A percentile compares a stretch with the other conserved stretches of the same genome.
Conservation (phyloP, 2,888 invertebrate genomes). For the Sphaerolaimus hirsutus region DNA sequence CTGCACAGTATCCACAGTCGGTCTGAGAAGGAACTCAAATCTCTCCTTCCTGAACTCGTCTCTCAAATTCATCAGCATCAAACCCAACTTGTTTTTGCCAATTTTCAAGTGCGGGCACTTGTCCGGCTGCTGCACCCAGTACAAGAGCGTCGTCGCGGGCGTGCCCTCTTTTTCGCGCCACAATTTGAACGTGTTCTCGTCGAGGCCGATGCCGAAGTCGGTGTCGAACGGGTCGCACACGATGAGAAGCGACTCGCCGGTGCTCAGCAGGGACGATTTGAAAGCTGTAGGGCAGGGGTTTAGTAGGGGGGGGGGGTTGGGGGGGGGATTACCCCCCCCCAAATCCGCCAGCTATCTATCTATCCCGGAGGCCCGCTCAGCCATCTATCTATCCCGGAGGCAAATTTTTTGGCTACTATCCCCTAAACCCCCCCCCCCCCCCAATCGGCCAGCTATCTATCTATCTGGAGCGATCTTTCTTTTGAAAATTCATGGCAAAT, state of each 20-base stretch:
- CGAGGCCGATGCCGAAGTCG: conserved; percentile 1
- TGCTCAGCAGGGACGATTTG: not conserved
- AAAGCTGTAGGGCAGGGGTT: not conserved
- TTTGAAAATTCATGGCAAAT: too few relatives aligned
- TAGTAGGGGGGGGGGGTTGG: too few relatives aligned
- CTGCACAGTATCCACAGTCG: too few relatives aligned
- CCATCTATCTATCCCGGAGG: too few relatives aligned
- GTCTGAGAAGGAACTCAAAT: too few relatives aligned
- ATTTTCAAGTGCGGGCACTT: not conserved
- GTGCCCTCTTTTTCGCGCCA: not conserved
- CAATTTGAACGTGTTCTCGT: not conserved
- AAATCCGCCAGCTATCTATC: too few relatives aligned
- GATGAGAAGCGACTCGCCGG: not conserved
- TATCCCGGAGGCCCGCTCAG: too few relatives aligned
- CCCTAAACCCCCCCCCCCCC: too few relatives aligned
- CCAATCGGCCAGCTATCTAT: too few relatives aligned
- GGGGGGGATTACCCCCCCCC: too few relatives aligned
- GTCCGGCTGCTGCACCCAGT: not conserved
- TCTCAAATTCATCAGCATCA: conserved; percentile 1
- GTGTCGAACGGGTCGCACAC: conserved; percentile 2
- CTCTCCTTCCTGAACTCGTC: not conserved
- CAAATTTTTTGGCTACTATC: too few relatives aligned
- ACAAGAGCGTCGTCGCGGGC: not conserved
- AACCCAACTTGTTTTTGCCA: conserved; percentile 1
- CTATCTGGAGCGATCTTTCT: too few relatives aligned